Conservation (phyloP, 2,113 vertebrate species). For the Plecturocebus donacophilus region DNA sequence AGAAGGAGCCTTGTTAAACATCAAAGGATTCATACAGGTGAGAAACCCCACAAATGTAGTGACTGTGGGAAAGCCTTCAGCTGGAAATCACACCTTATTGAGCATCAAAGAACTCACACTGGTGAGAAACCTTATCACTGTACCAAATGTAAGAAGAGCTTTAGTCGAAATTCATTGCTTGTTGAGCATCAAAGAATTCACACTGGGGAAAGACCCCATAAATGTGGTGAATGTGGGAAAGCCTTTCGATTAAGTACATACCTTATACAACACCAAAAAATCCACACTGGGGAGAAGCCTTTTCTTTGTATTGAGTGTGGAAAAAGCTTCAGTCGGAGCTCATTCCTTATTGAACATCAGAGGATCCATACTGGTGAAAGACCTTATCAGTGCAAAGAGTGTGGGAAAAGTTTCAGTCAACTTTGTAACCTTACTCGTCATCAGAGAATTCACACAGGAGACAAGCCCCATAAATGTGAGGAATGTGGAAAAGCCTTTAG, state of each 20-base stretch:
- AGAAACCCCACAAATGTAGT: conserved; percentile 78
- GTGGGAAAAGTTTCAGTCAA: conserved; percentile 77
- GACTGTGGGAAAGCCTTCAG: conserved; percentile 81
- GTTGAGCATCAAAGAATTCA: conserved; percentile 81
- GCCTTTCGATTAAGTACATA: conserved; percentile 79
- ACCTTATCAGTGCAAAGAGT: conserved; percentile 76
- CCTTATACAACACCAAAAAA: conserved; percentile 80
- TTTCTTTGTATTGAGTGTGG: conserved; percentile 80
- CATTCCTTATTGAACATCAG: conserved; percentile 80
- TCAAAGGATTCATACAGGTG: conserved; percentile 79
- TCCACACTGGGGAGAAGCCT: conserved; percentile 79
- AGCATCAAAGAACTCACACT: conserved; percentile 80
- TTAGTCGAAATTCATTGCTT: conserved; percentile 77
- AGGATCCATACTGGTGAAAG: conserved; percentile 78
- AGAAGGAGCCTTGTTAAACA: conserved; percentile 79
- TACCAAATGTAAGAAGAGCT: conserved; percentile 80
- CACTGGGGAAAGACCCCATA: conserved; percentile 79
- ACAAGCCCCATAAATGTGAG: conserved; percentile 78
- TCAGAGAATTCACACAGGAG: conserved; percentile 79
- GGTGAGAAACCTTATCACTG: conserved; percentile 80
- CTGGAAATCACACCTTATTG: conserved; percentile 79
- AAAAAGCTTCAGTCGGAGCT: conserved; percentile 79
- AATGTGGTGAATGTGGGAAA: conserved; percentile 80
- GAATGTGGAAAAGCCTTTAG: conserved; percentile 82
- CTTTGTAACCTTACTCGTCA: conserved; percentile 78